Percentiles rank a stretch among this genome's conserved stretches.
phyloP scores from a whole-genome alignment of 2,797 vertebrate species.

The Taenioides sp. region DNA sequence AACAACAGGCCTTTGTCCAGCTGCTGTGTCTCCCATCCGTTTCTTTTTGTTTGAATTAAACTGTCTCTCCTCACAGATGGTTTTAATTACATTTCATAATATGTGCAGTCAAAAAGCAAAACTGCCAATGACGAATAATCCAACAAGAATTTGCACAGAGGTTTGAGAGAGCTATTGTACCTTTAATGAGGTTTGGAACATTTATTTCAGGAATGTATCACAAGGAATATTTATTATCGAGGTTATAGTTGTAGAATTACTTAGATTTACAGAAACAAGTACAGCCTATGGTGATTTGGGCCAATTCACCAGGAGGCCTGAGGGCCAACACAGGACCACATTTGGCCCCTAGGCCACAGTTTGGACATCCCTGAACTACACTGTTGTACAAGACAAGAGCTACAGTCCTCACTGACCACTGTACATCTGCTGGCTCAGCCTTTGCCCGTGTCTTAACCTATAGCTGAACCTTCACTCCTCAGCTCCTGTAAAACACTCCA shows the following conservation, averaged over 20 bases:
- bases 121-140: neutral
- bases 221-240: no score
- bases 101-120: neutral
- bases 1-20: neutral
- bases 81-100: constrained; percentile 5
- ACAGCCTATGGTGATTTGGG: no score
- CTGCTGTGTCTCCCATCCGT: neutral
- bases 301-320: no score
- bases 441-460: constrained; percentile 55
- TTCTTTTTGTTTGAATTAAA: neutral
- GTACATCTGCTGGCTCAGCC: constrained; percentile 45
- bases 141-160: neutral
- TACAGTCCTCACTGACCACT: constrained; percentile 25
- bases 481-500: constrained; percentile 64
- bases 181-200: no score
- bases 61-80: neutral
- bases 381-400: constrained; percentile 23
- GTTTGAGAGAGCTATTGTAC: no score
- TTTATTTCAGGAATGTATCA: no score
- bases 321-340: no score
- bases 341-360: no score
- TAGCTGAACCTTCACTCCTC: constrained; percentile 57
- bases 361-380: no score
- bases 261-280: no score
- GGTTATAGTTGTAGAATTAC: no score